Base-by-base conservation (phyloP, 2,797 vertebrate genomes). In the Epinephelus awoara region DNA sequence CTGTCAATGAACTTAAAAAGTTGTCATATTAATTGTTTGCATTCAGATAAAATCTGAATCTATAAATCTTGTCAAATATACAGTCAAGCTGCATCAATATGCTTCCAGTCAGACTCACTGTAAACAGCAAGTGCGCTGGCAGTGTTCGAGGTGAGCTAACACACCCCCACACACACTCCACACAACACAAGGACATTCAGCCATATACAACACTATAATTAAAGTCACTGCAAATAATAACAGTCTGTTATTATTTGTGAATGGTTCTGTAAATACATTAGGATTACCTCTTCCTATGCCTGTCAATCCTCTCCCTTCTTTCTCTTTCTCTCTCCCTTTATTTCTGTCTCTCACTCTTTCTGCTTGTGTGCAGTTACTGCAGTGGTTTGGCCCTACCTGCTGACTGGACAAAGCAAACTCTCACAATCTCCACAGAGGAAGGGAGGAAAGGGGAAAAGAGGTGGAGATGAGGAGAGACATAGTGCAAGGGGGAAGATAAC, bases 321-420 rank as follows among this genome's bases (percentile, higher is more conserved):
- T 44, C 19, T 47, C 63, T 2, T 34, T 21, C 19, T 59, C 49
- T 70, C 54, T 8, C 64, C 0, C 62, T 64, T 27, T 75, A 64
- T 79, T 12, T 74, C 58, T 58, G 2, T 68, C 57, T 3, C 29
- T 67, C 68, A 47, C 49, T 75, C 65, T 72, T 40, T 64, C 80
- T 58, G 72, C 64, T 58, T 67, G 57, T 83, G 64, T 82, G 75
- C 76, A 62, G 64, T 63, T 74, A 90, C 93, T 92, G 94, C 94
- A 93, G 92, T 93, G 87, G 84, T 81, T 73, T 18, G 76, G 70
- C 80, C 77, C 84, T 88, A 89, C 84, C 89, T 95, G 95, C 95
- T 96, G 94, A 96, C 94, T 89, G 89, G 78, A 93, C 94, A 95
- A 86, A 94, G 91, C 65, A 77, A 92, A 92, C 80, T 92, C 90